Evolutionary conservation across 1,140 invertebrate species (phyloP), one percentile per base, ranked within the genome.

Genomic region (Leptonema lineaticorne): DNA sequence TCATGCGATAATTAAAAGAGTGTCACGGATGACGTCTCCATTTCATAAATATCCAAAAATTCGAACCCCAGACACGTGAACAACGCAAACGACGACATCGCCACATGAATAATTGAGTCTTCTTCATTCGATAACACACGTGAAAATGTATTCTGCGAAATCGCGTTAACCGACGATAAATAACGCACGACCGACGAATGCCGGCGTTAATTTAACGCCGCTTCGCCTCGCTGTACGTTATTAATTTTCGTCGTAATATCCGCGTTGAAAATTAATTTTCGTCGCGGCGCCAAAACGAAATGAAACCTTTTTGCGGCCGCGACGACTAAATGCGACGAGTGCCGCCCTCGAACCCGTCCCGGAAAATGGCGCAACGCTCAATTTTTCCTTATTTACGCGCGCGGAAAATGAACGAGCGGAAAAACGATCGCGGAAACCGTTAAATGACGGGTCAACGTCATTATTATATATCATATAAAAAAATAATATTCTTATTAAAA

Each of bases 381-480:
- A 53, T 53, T 53, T 53, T 24, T 24, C 50, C 24, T 53, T 53
- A 53, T 53, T 53, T 24, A n/a, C n/a, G n/a, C n/a, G n/a, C n/a
- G n/a, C n/a, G n/a, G n/a, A n/a, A n/a, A 53, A 53, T 53, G 50
- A 53, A 53, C 50, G 50, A 53, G 24, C 50, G 50, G 27, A 53
- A 53, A 20, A 24, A 24, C 50, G 50, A 53, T 24, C 50, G 50
- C 20, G 22, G 22, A 16, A 20, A 41, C 37, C 37, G 37, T 41
- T 41, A 41, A 41, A 41, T 11, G 37, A 9, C 37, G 9, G 16
- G 16, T 16, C 11, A 41, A 41, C 37, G n/a, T n/a, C n/a, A n/a
- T n/a, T n/a, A n/a, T n/a, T n/a, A n/a, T n/a, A n/a, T n/a, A n/a
- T n/a, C n/a, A n/a, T n/a, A n/a, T n/a, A n/a, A n/a, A n/a, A n/a